Percentiles rank a stretch among this genome's conserved stretches.
These are phyloP conservation scores for Ceratina australensis DNA, from an alignment of 1,140 invertebrate species.

Conservation along the genomic window DNA sequence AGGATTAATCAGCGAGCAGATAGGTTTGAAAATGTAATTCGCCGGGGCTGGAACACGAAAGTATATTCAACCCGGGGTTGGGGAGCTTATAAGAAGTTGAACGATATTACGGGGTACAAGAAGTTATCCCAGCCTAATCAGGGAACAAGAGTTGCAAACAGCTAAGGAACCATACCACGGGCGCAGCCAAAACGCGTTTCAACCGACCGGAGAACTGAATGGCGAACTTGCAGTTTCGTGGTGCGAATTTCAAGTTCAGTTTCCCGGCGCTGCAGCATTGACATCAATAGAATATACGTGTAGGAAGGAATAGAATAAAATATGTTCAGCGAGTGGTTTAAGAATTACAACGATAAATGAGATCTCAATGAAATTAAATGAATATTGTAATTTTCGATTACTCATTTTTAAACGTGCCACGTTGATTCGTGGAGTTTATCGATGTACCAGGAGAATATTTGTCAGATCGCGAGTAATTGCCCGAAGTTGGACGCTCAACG, in stretches of 20 bases:
- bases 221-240: conserved; percentile 14
- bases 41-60: no score
- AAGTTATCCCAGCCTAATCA: conserved; percentile 40
- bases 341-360: no score
- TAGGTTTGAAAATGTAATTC: no score
- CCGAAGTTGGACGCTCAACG: no score
- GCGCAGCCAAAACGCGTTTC: conserved; percentile 16
- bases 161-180: conserved; percentile 1
- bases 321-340: no score
- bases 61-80: background rate
- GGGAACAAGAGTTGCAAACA: conserved; percentile 23
- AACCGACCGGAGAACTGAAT: conserved; percentile 23
- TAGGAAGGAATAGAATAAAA: conserved; percentile 5
- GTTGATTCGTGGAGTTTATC: no score
- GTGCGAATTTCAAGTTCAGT: conserved; percentile 22
- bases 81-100: background rate
- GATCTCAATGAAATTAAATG: no score
- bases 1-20: no score
- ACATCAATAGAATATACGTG: background rate
- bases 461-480: no score
- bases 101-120: conserved; percentile 15
- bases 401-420: no score
- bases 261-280: background rate
- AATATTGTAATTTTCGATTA: no score
- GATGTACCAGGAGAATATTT: no score